Evolutionary conservation across 2,888 invertebrate genomes (phyloP).

Genomic region (Heliconius charithonia): DNA sequence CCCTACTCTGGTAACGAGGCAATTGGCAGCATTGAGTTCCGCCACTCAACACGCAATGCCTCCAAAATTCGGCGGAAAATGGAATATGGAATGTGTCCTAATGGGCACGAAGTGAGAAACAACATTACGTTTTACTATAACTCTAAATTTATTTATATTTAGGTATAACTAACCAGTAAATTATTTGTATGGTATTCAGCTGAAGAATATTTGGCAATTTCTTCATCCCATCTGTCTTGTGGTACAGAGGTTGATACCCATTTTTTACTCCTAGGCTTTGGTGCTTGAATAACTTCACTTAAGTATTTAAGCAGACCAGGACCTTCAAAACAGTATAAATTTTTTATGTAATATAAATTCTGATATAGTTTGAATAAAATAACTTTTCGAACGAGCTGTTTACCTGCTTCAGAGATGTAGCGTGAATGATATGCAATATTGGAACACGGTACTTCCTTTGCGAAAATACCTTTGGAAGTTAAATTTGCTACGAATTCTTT

Average conservation of each 20-base stretch:
- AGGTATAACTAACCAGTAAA: conserved; percentile 79
- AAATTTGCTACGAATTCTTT: conserved; percentile 80
- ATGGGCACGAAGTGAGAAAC: no score
- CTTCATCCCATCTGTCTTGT: conserved; percentile 81
- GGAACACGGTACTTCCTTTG: conserved; percentile 84
- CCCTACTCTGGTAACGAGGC: no score
- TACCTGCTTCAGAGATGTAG: conserved; percentile 88
- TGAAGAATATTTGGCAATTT: conserved; percentile 83
- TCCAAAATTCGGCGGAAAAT: no score
- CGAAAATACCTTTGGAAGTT: conserved; percentile 70
- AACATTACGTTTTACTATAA: no score
- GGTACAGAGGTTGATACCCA: conserved; percentile 94
- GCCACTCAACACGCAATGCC: no score
- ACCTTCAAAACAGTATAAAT: conserved; percentile 45
- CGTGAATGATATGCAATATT: conserved; percentile 95
- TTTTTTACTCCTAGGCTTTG: conserved; percentile 85
- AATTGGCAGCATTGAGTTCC: no score
- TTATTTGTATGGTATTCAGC: conserved; percentile 94
- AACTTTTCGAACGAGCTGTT: conserved; percentile 26
- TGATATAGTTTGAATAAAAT: not conserved
- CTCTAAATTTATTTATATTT: not conserved
- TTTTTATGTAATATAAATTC: not conserved
- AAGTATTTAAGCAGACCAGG: conserved; percentile 84
- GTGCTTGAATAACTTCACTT: conserved; percentile 82
- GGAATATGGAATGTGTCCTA: no score